Evolutionary conservation across 2,797 vertebrate genomes (phyloP), one percentile per base, ranked within the genome.

Genomic region (Eleutherodactylus coqui): DNA sequence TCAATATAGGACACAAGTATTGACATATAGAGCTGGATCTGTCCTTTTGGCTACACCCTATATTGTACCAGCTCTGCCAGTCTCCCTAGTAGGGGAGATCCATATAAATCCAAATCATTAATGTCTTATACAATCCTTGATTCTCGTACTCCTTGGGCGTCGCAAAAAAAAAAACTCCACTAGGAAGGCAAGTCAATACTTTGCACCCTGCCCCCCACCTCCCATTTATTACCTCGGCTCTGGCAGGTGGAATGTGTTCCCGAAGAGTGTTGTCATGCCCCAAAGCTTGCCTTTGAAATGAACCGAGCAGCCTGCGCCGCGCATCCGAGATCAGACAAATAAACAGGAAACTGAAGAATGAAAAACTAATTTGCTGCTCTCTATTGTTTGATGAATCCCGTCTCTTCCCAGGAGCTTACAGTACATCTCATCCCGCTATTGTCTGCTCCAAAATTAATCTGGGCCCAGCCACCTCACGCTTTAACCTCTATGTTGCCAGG

Each of bases 331-430:
- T 53, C 51, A 55, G 75, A 85, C 83, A 85, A 80, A 85, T 73
- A 85, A 85, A 85, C 84, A 58, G 34, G 45, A 85, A 79, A 47
- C 51, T 10, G 67, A 29, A 72, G 76, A 79, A 73, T 29, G 76
- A 80, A 85, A 77, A 79, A 60, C 77, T 47, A 34, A 85, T 85
- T 85, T 85, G 75, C 77, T 58, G 77, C 84, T 36, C 6, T 70
- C 41, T 78, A 43, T 85, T 85, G 76, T 72, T 73, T 0, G 5
- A 73, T 41, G 41, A 62, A 49, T 49, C 19, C 55, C 60, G 32
- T 47, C 38, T 75, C 38, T 76, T 45, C 55, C 72, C 82, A 67
- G 73, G 13, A 67, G 82, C 72, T 10, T 24, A 62, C 14, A 21
- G 27, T 11, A 62, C 38, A 75, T 38, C 47, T 75, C 72, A 73